Base-by-base conservation (phyloP, 1,140 invertebrate genomes). In the Melanaphis sacchari region DNA sequence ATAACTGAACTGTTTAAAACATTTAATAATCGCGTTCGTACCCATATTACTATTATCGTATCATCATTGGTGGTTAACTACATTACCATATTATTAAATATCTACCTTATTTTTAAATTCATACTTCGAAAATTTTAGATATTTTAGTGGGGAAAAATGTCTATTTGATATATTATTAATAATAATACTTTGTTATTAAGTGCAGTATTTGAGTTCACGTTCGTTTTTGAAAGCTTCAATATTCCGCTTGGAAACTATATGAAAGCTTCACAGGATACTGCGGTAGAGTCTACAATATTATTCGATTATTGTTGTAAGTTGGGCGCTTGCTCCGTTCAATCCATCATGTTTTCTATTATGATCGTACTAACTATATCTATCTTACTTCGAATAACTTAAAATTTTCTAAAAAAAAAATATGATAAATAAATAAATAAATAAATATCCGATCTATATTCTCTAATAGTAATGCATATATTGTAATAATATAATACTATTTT, bases 1-100 rank as follows among this genome's bases (percentile, higher is more conserved):
- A n/a, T 76, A n/a, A 76, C 59, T n/a, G 59, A 76, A 15, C 59
- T 76, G 59, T 76, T 76, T 76, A 76, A n/a, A 76, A 76, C n/a
- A 76, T 76, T 76, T n/a, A 76, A 76, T 76, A 76, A n/a, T n/a
- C n/a, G 0, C n/a, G 31, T 24, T 76, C 59, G 59, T 18, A 76
- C 31, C 31, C 18, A 2, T 76, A n/a, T 9, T 76, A n/a, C 31
- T 66, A 15, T 76, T 76, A 76, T 21, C 31, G 5, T 76, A n/a
- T 18, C 15, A 76, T 18, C 59, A 18, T 76, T 24, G 15, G 15
- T n/a, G 59, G 31, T 66, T 66, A 66, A n/a, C 15, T 76, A 36
- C 0, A n/a, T 22, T 4, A 76, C 18, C n/a, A 76, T n/a, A n/a
- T 76, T 76, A 76, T 76, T 59, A 59, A 15, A 31, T 31, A n/a